Percentiles rank a stretch among this genome's conserved stretches.
phyloP scores from a whole-genome alignment of 92 coral and sea anemone genomes.

The Chrysogorgia sp. region DNA sequence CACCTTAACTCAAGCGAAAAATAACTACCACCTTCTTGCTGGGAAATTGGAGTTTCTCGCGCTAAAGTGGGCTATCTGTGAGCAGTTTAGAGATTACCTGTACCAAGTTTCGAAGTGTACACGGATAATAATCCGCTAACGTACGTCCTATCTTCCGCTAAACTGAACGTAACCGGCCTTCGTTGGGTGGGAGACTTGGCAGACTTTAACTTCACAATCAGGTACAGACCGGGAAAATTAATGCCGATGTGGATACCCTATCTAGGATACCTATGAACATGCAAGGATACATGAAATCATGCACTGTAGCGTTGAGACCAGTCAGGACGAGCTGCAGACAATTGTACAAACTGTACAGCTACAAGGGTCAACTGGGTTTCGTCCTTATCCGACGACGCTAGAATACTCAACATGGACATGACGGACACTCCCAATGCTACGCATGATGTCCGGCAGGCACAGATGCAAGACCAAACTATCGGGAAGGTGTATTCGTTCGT shows the following conservation, averaged over 20 bases:
- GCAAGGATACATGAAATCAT: constrained; percentile 20
- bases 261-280: constrained; percentile 40
- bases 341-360: background rate
- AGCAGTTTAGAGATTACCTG: constrained; percentile 51
- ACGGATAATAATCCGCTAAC: constrained; percentile 52
- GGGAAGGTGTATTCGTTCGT: constrained; percentile 10
- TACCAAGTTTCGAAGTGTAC: constrained; percentile 50
- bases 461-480: constrained; percentile 9
- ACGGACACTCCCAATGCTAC: background rate
- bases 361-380: constrained; percentile 45
- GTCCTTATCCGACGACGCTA: constrained; percentile 12
- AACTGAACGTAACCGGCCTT: constrained; percentile 48
- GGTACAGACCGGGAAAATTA: constrained; percentile 41
- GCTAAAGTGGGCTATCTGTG: constrained; percentile 47
- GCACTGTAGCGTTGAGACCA: constrained; percentile 25
- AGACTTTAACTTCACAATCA: constrained; percentile 56
- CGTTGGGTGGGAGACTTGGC: constrained; percentile 56
- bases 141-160: constrained; percentile 24
- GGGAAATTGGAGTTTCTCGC: constrained; percentile 55
- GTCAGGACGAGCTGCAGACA: constrained; percentile 17
- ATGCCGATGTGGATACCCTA: constrained; percentile 51
- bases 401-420: background rate
- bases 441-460: constrained; percentile 16
- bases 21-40: constrained; percentile 57
- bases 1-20: constrained; percentile 45